These are phyloP conservation scores for Spermophilus dauricus DNA, from an alignment of 2,113 vertebrate genomes.

Conservation along the genomic window DNA sequence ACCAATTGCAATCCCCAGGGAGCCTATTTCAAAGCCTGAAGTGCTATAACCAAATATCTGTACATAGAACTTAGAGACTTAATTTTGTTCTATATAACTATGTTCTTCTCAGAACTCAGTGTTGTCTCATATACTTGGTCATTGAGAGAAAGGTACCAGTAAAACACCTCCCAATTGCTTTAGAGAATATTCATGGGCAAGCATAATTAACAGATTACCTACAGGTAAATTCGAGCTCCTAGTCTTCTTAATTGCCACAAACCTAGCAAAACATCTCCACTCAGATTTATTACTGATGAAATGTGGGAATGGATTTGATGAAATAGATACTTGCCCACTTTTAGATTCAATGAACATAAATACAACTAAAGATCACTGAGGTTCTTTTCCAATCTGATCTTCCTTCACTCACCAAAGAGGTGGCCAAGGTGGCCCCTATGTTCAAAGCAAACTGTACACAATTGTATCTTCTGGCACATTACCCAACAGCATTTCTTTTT, in stretches of 20 bases:
- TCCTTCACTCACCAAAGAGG: background rate
- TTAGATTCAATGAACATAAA: constrained; percentile 27
- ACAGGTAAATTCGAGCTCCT: background rate
- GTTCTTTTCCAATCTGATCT: background rate
- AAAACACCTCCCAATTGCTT: background rate
- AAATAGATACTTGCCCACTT: background rate
- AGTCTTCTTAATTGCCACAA: background rate
- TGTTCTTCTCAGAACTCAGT: background rate
- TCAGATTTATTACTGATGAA: background rate
- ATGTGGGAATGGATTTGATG: background rate
- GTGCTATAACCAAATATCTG: background rate
- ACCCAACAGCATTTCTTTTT: background rate
- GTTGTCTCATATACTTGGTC: background rate
- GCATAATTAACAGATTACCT: background rate
- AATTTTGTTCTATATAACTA: background rate
- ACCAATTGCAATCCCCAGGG: background rate
- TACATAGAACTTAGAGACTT: background rate
- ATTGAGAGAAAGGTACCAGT: background rate
- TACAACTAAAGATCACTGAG: background rate
- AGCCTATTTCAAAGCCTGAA: background rate
- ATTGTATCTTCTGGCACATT: background rate
- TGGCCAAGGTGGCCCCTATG: background rate
- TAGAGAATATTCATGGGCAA: background rate
- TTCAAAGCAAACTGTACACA: background rate
- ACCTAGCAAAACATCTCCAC: background rate